Conservation (phyloP, 2,797 vertebrate genomes). For the Pangasius mekongensis region DNA sequence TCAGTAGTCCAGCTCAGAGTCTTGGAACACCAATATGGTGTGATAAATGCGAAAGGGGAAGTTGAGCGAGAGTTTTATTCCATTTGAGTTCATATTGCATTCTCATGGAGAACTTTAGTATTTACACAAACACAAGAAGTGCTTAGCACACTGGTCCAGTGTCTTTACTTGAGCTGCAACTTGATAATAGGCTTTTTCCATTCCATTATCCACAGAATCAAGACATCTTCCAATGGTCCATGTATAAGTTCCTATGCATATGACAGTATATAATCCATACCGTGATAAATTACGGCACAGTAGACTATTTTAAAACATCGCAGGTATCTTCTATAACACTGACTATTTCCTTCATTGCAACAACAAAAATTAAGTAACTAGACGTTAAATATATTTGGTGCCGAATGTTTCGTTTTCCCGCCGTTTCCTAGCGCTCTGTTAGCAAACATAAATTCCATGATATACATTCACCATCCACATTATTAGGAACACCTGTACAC, state of each 20-base stretch:
- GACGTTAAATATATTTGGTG: neutral
- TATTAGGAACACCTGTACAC: neutral
- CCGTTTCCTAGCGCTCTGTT: neutral
- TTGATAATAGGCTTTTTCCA: neutral
- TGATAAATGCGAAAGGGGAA: slow-evolving; percentile 58
- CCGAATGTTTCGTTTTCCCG: neutral
- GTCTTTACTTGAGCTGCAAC: slow-evolving; percentile 40
- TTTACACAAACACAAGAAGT: slow-evolving; percentile 55
- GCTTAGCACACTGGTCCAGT: slow-evolving; percentile 36
- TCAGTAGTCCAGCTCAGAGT: neutral
- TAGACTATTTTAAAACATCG: neutral
- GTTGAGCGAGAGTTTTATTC: slow-evolving; percentile 41
- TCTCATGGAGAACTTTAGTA: slow-evolving; percentile 78
- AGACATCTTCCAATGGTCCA: neutral
- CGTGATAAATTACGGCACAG: neutral
- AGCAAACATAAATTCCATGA: neutral
- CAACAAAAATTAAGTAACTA: neutral
- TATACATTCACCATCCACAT: neutral
- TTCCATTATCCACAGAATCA: neutral
- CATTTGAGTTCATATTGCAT: slow-evolving; percentile 58
- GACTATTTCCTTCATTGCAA: neutral
- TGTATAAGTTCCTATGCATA: neutral
- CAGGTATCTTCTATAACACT: neutral
- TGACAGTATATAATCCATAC: neutral
- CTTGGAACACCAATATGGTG: slow-evolving; percentile 77